phyloP scores from a whole-genome alignment of 2,113 vertebrate genomes.

The Pygoscelis antarcticus region DNA sequence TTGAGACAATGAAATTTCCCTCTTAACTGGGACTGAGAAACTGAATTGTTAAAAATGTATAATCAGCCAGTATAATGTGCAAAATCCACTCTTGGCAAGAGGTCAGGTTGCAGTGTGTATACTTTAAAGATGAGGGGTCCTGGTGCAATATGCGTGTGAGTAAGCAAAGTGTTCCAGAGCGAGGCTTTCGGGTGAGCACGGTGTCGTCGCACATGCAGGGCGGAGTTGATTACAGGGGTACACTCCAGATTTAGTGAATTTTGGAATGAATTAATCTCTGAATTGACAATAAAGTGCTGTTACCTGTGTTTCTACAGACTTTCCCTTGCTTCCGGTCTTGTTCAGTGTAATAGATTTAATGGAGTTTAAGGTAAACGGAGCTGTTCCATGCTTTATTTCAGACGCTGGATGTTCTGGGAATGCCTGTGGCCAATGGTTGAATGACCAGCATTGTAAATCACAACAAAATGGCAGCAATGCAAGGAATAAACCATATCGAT shows the following conservation, averaged over 20 bases:
- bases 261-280: background rate
- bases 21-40: background rate
- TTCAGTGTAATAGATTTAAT: background rate
- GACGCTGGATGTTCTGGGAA: background rate
- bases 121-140: background rate
- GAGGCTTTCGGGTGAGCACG: background rate
- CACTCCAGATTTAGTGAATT: background rate
- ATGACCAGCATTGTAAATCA: background rate
- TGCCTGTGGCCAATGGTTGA: background rate
- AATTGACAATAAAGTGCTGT: background rate
- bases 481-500: background rate
- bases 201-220: fast-evolving
- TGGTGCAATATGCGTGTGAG: background rate
- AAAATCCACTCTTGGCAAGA: background rate
- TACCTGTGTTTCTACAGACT: background rate
- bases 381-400: background rate
- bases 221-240: background rate
- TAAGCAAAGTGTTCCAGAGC: background rate
- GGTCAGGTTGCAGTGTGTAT: background rate
- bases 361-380: background rate
- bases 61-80: background rate
- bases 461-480: background rate
- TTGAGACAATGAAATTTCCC: background rate
- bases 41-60: background rate
- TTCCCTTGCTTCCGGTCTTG: background rate